Percentiles rank a stretch among this genome's conserved stretches.
phyloP scores from a whole-genome alignment of 2,797 vertebrate species.

The Gadopsis bispinosus region DNA sequence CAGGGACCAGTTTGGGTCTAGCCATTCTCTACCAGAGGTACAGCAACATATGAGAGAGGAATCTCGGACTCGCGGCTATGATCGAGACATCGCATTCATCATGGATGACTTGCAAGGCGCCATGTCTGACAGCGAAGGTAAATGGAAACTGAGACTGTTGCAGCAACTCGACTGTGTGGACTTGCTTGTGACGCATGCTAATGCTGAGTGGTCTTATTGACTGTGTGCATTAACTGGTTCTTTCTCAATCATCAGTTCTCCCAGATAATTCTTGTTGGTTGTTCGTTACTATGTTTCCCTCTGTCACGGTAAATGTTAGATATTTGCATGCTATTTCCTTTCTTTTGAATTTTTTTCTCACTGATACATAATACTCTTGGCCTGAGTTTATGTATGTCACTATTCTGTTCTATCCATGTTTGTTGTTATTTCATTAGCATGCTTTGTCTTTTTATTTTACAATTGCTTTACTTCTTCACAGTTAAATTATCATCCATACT shows the following conservation, averaged over 20 bases:
- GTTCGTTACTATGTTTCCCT: slow-evolving; percentile 62
- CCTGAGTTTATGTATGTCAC: slow-evolving; percentile 76
- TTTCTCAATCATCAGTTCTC: slow-evolving; percentile 70
- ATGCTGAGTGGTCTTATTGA: slow-evolving; percentile 82
- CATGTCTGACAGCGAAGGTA: slow-evolving; percentile 99
- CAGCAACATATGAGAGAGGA: slow-evolving; percentile 99
- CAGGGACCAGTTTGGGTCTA: slow-evolving; percentile 98
- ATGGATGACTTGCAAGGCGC: slow-evolving; percentile 99
- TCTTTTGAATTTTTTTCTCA: slow-evolving; percentile 50
- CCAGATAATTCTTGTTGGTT: slow-evolving; percentile 55
- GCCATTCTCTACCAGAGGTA: slow-evolving; percentile 98
- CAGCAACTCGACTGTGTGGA: slow-evolving; percentile 86
- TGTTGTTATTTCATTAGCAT: slow-evolving; percentile 69
- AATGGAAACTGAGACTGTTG: slow-evolving; percentile 89
- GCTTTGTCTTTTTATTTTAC: slow-evolving; percentile 52
- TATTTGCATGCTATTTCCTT: slow-evolving; percentile 73
- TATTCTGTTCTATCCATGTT: slow-evolving; percentile 52
- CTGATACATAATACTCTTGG: slow-evolving; percentile 78
- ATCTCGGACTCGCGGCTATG: slow-evolving; percentile 95
- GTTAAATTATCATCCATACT: slow-evolving; percentile 15
- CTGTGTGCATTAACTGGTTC: slow-evolving; percentile 79
- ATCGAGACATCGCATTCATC: slow-evolving; percentile 98
- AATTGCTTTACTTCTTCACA: slow-evolving; percentile 17
- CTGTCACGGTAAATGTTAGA: slow-evolving; percentile 62
- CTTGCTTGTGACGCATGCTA: slow-evolving; percentile 92